A percentile compares a stretch with the other conserved stretches of the same genome.
Conservation (phyloP, 2,888 invertebrate genomes). For the Synanthedon andrenaeformis region DNA sequence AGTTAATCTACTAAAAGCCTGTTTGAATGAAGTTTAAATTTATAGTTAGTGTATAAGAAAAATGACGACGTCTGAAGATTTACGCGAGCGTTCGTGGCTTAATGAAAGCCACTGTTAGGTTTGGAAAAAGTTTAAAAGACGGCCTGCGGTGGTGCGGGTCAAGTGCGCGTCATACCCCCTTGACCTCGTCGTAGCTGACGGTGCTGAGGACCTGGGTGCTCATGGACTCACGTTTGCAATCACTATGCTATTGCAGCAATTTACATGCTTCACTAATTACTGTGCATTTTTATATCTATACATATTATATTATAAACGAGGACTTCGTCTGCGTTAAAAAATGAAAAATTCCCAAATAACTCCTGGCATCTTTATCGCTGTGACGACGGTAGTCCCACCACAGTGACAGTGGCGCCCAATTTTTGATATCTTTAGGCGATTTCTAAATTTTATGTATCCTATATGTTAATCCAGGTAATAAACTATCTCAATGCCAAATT, state of each 20-base stretch:
- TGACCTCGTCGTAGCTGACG: constrained; percentile 32
- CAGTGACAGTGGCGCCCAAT: no score
- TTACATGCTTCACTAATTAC: constrained; percentile 5
- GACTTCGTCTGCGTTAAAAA: no score
- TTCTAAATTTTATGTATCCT: no score
- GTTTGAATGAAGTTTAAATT: not conserved
- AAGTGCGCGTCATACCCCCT: constrained; percentile 53
- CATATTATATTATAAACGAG: not conserved
- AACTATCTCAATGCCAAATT: no score
- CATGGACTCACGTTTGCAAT: constrained; percentile 7
- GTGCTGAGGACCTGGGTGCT: not conserved
- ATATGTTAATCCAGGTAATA: no score
- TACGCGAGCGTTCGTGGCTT: constrained; percentile 32
- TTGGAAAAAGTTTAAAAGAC: constrained; percentile 55
- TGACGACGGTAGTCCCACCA: no score
- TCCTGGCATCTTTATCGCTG: not conserved
- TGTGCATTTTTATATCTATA: not conserved
- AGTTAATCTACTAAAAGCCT: not conserved
- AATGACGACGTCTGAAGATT: constrained; percentile 17
- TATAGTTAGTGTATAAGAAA: constrained; percentile 14
- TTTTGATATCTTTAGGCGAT: no score
- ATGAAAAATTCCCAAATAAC: not conserved
- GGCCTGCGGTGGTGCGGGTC: constrained; percentile 45
- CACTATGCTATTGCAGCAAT: constrained; percentile 7
- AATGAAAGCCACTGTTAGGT: constrained; percentile 50